phyloP scores from a whole-genome alignment of 2,113 vertebrate genomes.

The Scomber japonicus region DNA sequence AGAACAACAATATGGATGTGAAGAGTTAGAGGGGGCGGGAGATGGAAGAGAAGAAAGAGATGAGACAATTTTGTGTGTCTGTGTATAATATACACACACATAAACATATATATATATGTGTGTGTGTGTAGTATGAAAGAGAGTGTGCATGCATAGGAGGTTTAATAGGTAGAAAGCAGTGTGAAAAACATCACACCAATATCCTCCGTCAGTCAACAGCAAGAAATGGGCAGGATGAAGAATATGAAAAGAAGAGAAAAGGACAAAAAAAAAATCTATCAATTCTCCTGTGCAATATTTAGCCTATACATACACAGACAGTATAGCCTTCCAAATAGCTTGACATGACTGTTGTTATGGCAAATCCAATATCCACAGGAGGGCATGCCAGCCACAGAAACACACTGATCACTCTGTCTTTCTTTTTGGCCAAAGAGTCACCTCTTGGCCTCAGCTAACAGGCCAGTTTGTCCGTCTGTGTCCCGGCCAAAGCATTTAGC shows the following conservation, averaged over 20 bases:
- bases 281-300: background rate
- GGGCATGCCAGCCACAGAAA: background rate
- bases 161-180: background rate
- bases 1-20: constrained; percentile 19
- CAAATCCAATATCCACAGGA: constrained; percentile 3
- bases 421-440: constrained; percentile 30
- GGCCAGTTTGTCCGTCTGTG: constrained; percentile 55
- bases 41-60: background rate
- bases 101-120: background rate
- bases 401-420: constrained; percentile 2
- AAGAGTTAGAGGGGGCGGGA: background rate
- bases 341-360: background rate
- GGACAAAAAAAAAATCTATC: background rate
- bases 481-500: constrained; percentile 60
- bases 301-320: background rate
- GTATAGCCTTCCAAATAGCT: background rate
- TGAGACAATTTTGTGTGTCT: constrained; percentile 1
- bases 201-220: constrained; percentile 1
- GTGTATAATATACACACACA: background rate
- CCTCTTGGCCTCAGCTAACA: constrained; percentile 60
- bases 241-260: background rate
- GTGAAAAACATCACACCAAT: background rate
- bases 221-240: constrained; percentile 12
- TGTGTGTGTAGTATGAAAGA: background rate
- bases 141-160: too few relatives aligned